Evolutionary conservation across 2,113 vertebrate genomes (phyloP).

Genomic region (Corythaixoides concolor): DNA sequence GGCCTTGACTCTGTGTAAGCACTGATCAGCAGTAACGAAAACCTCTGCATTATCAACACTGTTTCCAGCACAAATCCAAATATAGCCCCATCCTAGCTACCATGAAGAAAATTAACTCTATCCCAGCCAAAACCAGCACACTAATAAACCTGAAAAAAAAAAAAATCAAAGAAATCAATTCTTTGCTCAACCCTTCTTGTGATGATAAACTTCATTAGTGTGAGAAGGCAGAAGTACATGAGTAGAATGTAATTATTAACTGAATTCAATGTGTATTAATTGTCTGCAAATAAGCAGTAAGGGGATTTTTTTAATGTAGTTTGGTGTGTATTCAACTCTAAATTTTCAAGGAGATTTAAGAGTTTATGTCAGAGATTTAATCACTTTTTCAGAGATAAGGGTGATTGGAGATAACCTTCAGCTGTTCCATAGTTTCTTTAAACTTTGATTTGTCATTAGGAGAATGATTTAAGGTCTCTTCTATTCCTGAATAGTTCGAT

Average conservation of each 20-base stretch:
- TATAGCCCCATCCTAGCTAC: too few species aligned
- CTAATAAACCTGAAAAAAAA: too few species aligned
- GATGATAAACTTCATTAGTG: background rate
- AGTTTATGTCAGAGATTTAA: slow-evolving; percentile 29
- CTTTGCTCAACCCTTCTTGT: background rate
- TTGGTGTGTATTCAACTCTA: background rate
- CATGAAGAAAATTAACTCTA: too few species aligned
- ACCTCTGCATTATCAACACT: too few species aligned
- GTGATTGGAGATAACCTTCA: background rate
- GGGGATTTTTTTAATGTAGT: background rate
- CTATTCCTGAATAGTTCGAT: background rate
- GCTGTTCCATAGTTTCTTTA: background rate
- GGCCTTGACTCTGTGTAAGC: too few species aligned
- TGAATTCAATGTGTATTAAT: background rate
- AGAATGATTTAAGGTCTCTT: background rate
- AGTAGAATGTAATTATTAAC: background rate
- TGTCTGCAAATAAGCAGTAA: background rate
- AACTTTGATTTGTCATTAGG: background rate
- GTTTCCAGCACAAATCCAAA: too few species aligned
- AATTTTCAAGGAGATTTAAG: background rate
- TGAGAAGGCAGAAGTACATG: background rate
- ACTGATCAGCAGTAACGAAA: too few species aligned
- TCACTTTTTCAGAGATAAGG: background rate
- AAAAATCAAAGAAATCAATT: background rate
- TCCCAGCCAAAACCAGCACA: too few species aligned